These are phyloP conservation scores for Rallus limicola DNA, from an alignment of 2,113 vertebrate species.

Conservation along the genomic window DNA sequence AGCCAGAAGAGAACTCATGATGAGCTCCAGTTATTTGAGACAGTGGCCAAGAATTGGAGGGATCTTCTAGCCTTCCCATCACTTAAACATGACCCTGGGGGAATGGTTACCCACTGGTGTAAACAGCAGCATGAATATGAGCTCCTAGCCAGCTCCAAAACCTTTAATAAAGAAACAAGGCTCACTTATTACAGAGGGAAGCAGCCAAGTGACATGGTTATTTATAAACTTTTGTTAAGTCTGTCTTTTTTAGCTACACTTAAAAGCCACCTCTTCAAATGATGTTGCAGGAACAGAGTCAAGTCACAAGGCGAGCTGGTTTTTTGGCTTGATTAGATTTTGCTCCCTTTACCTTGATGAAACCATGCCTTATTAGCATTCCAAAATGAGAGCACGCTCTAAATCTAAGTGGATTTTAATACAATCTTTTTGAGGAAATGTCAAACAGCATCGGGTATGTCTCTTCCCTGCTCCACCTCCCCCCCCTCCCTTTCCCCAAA, in stretches of 20 bases:
- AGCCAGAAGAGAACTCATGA: background rate
- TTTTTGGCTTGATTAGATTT: conserved; percentile 71
- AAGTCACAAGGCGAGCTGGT: conserved; percentile 4
- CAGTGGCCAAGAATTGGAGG: background rate
- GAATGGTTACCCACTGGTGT: background rate
- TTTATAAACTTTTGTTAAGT: conserved; percentile 69
- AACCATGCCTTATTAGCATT: conserved; percentile 75
- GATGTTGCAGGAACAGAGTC: conserved; percentile 41
- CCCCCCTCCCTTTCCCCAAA: background rate
- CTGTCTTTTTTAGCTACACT: conserved; percentile 54
- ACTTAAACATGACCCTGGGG: background rate
- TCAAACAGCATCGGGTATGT: conserved; percentile 65
- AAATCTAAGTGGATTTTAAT: conserved; percentile 79
- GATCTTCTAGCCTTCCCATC: background rate
- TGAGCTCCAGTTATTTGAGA: background rate
- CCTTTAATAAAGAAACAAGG: conserved; percentile 23
- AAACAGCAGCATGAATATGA: conserved; percentile 23
- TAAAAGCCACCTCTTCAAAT: conserved; percentile 68
- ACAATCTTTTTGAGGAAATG: conserved; percentile 74
- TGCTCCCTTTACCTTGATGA: conserved; percentile 72
- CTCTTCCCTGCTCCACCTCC: background rate
- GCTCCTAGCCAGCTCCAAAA: background rate
- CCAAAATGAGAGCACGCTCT: conserved; percentile 67
- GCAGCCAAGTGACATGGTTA: conserved; percentile 22
- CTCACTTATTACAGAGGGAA: conserved; percentile 9